These are phyloP conservation scores for Otolemur crassicaudatus DNA, from an alignment of 2,797 vertebrate genomes.

Conservation along the genomic window DNA sequence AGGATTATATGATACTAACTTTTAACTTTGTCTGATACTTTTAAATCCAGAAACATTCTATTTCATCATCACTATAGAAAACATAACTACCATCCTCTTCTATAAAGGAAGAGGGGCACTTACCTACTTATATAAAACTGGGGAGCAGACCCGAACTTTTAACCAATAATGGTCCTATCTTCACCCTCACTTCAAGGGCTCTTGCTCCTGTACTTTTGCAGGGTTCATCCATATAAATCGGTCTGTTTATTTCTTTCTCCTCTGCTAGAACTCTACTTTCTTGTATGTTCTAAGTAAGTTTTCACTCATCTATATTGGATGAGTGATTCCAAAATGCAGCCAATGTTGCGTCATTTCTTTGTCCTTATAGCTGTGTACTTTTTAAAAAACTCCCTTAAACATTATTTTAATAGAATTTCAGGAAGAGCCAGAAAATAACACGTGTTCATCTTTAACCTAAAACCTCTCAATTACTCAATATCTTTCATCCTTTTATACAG, in stretches of 20 bases:
- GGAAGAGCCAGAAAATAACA: background rate
- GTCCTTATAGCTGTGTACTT: background rate
- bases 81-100: background rate
- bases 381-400: background rate
- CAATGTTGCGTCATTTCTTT: background rate
- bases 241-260: background rate
- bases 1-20: background rate
- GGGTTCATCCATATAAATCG: background rate
- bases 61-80: background rate
- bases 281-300: background rate
- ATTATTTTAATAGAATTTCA: background rate
- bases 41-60: background rate
- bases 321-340: background rate
- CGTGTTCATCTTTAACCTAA: background rate
- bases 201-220: background rate
- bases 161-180: background rate
- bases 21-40: background rate
- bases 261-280: background rate
- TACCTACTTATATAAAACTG: background rate
- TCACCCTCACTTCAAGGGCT: background rate
- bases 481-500: background rate
- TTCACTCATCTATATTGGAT: background rate
- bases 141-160: background rate
- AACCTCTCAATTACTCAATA: background rate
- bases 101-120: background rate